phyloP scores from a whole-genome alignment of 2,888 invertebrate species.

The Cerastis rubricosa region DNA sequence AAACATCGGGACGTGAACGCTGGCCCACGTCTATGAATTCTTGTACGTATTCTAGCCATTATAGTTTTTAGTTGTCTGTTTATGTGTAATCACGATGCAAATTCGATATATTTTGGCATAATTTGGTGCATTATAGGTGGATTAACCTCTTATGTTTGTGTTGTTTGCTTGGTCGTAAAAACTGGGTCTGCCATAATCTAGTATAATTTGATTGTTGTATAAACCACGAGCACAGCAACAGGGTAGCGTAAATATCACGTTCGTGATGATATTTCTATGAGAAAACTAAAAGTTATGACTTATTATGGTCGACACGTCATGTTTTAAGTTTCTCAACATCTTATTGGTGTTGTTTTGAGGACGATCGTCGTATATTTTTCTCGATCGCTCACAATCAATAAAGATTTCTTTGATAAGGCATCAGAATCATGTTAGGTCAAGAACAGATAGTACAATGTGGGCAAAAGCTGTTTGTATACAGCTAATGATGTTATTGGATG shows the following conservation, averaged over 20 bases:
- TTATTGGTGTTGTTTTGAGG: slow-evolving; percentile 51
- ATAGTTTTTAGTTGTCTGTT: slow-evolving; percentile 74
- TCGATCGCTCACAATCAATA: slow-evolving; percentile 63
- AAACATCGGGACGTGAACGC: slow-evolving; percentile 89
- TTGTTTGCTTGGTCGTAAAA: slow-evolving; percentile 77
- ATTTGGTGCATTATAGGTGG: slow-evolving; percentile 62
- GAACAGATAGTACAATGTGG: slow-evolving; percentile 31
- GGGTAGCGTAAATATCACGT: slow-evolving; percentile 64
- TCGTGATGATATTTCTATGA: slow-evolving; percentile 38
- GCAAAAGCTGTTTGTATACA: slow-evolving; percentile 52
- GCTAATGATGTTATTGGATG: slow-evolving; percentile 6
- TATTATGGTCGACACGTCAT: slow-evolving; percentile 57
- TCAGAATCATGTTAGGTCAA: slow-evolving; percentile 53
- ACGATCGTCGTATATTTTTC: slow-evolving; percentile 42
- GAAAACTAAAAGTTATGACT: slow-evolving; percentile 49
- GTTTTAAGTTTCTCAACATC: slow-evolving; percentile 55
- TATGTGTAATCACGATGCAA: slow-evolving; percentile 67
- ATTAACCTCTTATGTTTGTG: slow-evolving; percentile 81
- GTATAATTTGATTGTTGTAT: slow-evolving; percentile 70
- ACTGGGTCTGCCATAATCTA: slow-evolving; percentile 75
- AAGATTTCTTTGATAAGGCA: slow-evolving; percentile 56
- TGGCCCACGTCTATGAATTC: slow-evolving; percentile 90
- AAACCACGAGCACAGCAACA: slow-evolving; percentile 74
- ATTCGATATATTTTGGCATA: slow-evolving; percentile 68
- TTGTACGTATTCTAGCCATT: slow-evolving; percentile 88